Evolutionary conservation across 2,888 invertebrate species (phyloP), one percentile per base, ranked within the genome.

Genomic region (Alloplasta piceator): DNA sequence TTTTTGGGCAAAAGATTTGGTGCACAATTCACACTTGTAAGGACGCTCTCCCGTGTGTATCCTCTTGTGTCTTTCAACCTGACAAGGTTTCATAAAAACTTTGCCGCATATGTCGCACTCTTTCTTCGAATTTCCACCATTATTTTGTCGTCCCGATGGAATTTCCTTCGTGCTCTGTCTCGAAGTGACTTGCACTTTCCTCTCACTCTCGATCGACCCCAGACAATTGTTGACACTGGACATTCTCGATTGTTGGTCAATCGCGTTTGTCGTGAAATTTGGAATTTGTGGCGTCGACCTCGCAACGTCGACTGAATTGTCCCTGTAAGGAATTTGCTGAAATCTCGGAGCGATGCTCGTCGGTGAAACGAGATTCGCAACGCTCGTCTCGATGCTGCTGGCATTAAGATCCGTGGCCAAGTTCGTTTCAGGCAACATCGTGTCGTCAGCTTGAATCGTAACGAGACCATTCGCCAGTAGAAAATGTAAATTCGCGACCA

Each of bases 21-120:
- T 90, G 88, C 95, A 96, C 26, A 93, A 88, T 9, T 89, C 87
- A 87, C 95, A 95, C 39, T 93, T 92, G 89, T 93, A 95, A 1
- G 94, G 94, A 68, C 93, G 92, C 81, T 94, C 94, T 6, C 94
- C 94, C 1, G 94, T 94, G 86, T 95, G 95, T 39, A 94, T 93
- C 12, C 94, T 90, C 56, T 92, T 91, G 85, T 94, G 94, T 3
- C 94, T 90, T 52, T 92, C 90, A 9, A 94, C 89, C 84, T 94
- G 93, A 84, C 93, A 93, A 0, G 94, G 94, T 84, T 94, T 94
- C 84, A 91, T 91, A 84, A 94, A 94, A 1, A 88, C 90, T 86
- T 94, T 94, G 0, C 90, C 92, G 83, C 94, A 94, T 38, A 92
- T 88, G 6, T 90, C 89, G 75, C 92, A 92, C n/a, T 88, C 88